Evolutionary conservation across 2,113 vertebrate species (phyloP).

Genomic region (Proterorhinus semilunaris): DNA sequence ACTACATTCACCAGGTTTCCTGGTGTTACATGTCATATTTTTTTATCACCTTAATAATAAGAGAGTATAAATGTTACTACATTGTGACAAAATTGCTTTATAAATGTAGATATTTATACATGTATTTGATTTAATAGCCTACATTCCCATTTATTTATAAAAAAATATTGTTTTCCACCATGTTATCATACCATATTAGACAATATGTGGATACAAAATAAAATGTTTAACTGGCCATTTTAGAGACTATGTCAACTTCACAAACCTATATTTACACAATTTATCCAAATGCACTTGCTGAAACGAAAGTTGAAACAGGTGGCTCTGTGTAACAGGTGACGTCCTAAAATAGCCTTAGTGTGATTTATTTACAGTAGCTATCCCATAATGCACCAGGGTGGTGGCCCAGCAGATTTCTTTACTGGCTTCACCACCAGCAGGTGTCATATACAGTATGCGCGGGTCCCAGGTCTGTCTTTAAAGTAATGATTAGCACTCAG

Average conservation of each 20-base stretch:
- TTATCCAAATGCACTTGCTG: background rate
- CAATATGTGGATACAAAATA: background rate
- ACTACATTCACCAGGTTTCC: too few species aligned
- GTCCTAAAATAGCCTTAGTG: background rate
- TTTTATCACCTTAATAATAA: too few species aligned
- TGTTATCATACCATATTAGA: too few species aligned
- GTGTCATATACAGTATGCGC: background rate
- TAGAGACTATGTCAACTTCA: too few species aligned
- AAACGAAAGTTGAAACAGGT: background rate
- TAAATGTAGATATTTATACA: too few species aligned
- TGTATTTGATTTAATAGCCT: too few species aligned
- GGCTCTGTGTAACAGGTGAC: background rate
- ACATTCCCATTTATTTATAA: too few species aligned
- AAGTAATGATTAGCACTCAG: constrained; percentile 58
- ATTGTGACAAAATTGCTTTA: too few species aligned
- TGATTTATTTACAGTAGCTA: constrained; percentile 1
- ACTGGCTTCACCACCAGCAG: background rate
- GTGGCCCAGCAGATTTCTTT: background rate
- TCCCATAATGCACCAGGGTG: background rate
- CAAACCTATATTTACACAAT: background rate
- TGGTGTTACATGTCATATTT: too few species aligned
- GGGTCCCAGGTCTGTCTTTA: constrained; percentile 33
- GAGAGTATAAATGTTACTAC: too few species aligned
- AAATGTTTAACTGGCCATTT: background rate
- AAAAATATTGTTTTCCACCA: too few species aligned